Percentiles rank a stretch among this genome's conserved stretches.
phyloP scores from a whole-genome alignment of 2,888 invertebrate species.

The Drosophila formosana region DNA sequence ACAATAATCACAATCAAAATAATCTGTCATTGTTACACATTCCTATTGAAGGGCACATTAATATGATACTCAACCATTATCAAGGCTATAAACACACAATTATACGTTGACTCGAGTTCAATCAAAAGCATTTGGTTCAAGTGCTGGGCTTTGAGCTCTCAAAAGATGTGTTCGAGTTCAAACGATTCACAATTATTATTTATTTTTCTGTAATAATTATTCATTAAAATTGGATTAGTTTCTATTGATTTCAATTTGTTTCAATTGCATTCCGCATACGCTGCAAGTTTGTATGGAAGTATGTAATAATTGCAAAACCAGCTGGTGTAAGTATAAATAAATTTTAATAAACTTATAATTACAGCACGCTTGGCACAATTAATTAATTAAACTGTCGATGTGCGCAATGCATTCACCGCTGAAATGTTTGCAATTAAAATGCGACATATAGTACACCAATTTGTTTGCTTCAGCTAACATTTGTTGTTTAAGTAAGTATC shows the following conservation, averaged over 20 bases:
- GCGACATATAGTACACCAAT: not conserved
- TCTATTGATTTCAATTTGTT: constrained; percentile 13
- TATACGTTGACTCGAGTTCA: not conserved
- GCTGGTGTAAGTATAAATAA: not conserved
- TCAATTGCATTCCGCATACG: constrained; percentile 25
- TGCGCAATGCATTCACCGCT: constrained; percentile 3
- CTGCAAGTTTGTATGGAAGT: constrained; percentile 1
- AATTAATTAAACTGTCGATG: constrained; percentile 32
- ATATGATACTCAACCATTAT: not conserved
- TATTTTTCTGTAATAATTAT: not conserved
- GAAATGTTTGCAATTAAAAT: constrained; percentile 20
- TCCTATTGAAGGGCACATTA: constrained; percentile 1
- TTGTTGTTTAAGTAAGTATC: not conserved
- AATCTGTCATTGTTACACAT: not conserved
- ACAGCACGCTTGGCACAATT: constrained; percentile 22
- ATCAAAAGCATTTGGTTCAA: not conserved
- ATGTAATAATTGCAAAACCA: not conserved
- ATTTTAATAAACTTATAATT: constrained; percentile 19
- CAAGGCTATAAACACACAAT: constrained; percentile 9
- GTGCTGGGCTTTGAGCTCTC: not conserved
- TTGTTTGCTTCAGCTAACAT: constrained; percentile 11
- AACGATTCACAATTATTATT: not conserved
- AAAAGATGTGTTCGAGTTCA: not conserved
- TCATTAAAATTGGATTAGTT: constrained; percentile 5
- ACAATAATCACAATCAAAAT: not conserved